Evolutionary conservation across 2,888 invertebrate species (phyloP).

Genomic region (Cremastinae sp.): DNA sequence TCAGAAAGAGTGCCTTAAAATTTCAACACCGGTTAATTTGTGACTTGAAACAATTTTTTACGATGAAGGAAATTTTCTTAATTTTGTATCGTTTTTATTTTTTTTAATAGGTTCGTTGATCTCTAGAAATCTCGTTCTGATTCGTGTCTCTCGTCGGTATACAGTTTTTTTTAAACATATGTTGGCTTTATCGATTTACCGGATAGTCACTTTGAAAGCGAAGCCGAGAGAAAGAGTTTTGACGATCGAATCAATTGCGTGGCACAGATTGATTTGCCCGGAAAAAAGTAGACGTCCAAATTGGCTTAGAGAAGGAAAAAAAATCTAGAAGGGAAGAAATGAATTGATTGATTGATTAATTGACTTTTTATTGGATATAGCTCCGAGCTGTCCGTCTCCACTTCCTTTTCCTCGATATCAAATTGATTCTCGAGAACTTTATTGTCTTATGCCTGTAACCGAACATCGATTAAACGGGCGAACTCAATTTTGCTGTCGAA

Average conservation of each 20-base stretch:
- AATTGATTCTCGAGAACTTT: slow-evolving; percentile 28
- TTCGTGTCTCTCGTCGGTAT: slow-evolving; percentile 31
- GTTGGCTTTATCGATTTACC: too few species aligned
- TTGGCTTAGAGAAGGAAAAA: slow-evolving; percentile 18
- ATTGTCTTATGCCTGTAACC: slow-evolving; percentile 1
- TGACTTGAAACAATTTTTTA: too few species aligned
- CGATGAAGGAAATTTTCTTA: too few species aligned
- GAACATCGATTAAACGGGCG: background rate
- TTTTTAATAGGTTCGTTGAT: slow-evolving; percentile 5
- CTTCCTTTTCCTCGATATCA: slow-evolving; percentile 22
- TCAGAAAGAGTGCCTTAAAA: slow-evolving; percentile 57
- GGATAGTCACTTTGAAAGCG: too few species aligned
- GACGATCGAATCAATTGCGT: slow-evolving; percentile 24
- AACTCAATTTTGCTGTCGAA: background rate
- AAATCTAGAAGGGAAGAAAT: background rate
- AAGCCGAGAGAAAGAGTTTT: slow-evolving; percentile 1
- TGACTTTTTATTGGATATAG: slow-evolving; percentile 35
- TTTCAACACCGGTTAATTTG: slow-evolving; percentile 30
- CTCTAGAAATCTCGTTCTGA: background rate
- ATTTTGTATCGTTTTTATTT: too few species aligned
- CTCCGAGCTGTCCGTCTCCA: background rate
- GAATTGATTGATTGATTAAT: slow-evolving; percentile 45
- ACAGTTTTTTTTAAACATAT: too few species aligned
- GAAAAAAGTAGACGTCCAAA: slow-evolving; percentile 34
- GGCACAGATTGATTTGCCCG: slow-evolving; percentile 46